These are phyloP conservation scores for Syngnathus floridae DNA, from an alignment of 2,113 vertebrate genomes.

Conservation along the genomic window DNA sequence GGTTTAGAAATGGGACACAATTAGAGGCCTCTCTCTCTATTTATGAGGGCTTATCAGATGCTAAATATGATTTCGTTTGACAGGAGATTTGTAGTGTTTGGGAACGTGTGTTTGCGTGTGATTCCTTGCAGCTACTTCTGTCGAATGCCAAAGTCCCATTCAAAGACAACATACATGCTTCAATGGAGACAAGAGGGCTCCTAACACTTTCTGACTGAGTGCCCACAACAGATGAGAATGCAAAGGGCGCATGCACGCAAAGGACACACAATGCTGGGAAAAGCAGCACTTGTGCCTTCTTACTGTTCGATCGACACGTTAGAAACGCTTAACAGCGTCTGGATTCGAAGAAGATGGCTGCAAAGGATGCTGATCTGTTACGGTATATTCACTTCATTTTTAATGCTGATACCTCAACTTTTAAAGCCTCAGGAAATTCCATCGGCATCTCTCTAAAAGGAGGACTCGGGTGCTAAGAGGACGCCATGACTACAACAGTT, in stretches of 20 bases:
- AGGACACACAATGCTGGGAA: slow-evolving; percentile 13
- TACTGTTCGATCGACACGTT: neutral
- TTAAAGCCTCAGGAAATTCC: slow-evolving; percentile 38
- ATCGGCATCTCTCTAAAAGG: slow-evolving; percentile 1
- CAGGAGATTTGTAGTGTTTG: neutral
- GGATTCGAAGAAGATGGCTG: neutral
- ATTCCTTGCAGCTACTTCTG: slow-evolving; percentile 13
- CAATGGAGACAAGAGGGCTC: slow-evolving; percentile 54
- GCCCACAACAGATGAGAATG: slow-evolving; percentile 37
- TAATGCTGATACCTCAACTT: slow-evolving; percentile 26
- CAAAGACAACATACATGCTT: slow-evolving; percentile 53
- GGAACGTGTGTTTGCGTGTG: slow-evolving; percentile 22
- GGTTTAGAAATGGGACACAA: slow-evolving; percentile 1
- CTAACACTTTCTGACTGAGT: slow-evolving; percentile 59
- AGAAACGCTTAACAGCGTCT: neutral
- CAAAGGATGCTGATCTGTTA: slow-evolving; percentile 2
- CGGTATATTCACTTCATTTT: slow-evolving; percentile 20
- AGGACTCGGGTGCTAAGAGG: slow-evolving; percentile 39
- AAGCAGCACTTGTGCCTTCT: slow-evolving; percentile 25
- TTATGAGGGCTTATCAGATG: neutral
- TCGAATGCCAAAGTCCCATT: slow-evolving; percentile 35
- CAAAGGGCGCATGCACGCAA: slow-evolving; percentile 37
- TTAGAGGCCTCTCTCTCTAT: neutral
- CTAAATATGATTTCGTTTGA: slow-evolving; percentile 3
- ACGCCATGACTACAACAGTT: slow-evolving; percentile 38